phyloP scores from a whole-genome alignment of 2,888 invertebrate species.

The Drosophila kuntzei region DNA sequence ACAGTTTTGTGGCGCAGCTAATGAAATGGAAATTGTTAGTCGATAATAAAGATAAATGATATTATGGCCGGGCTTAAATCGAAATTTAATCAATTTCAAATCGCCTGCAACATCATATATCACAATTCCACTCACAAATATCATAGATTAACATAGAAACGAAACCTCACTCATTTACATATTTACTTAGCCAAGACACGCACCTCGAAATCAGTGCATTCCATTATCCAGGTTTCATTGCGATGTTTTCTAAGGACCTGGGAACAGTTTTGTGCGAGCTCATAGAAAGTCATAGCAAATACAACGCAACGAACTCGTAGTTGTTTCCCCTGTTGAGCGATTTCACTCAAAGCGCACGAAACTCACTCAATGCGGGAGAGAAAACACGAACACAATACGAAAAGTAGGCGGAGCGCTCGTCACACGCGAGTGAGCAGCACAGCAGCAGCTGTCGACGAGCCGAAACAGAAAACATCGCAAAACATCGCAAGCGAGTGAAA shows the following conservation, averaged over 20 bases:
- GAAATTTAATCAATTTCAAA: conserved; percentile 12
- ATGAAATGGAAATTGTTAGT: conserved; percentile 28
- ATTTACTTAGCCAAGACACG: conserved; percentile 39
- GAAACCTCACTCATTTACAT: conserved; percentile 14
- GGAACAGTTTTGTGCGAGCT: conserved; percentile 53
- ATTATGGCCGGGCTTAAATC: conserved; percentile 1
- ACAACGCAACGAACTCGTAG: conserved; percentile 29
- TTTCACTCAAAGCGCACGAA: conserved; percentile 31
- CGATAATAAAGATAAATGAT: conserved; percentile 59
- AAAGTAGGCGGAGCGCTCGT: conserved; percentile 81
- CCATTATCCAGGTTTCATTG: conserved; percentile 32
- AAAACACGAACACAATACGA: conserved; percentile 38
- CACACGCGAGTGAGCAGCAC: conserved; percentile 44
- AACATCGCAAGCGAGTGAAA: conserved; percentile 76
- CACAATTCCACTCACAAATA: conserved; percentile 7
- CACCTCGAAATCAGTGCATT: conserved; percentile 45
- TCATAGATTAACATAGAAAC: background rate
- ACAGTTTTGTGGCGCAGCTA: conserved; percentile 37
- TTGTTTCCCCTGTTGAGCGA: conserved; percentile 37
- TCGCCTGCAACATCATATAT: conserved; percentile 14
- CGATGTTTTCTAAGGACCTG: conserved; percentile 64
- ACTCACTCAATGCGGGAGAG: conserved; percentile 54
- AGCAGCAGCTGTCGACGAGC: conserved; percentile 41
- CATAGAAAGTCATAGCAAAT: conserved; percentile 28
- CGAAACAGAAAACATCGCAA: conserved; percentile 52